Conservation (phyloP, 2,797 vertebrate genomes). For the Pangasius larnaudii region DNA sequence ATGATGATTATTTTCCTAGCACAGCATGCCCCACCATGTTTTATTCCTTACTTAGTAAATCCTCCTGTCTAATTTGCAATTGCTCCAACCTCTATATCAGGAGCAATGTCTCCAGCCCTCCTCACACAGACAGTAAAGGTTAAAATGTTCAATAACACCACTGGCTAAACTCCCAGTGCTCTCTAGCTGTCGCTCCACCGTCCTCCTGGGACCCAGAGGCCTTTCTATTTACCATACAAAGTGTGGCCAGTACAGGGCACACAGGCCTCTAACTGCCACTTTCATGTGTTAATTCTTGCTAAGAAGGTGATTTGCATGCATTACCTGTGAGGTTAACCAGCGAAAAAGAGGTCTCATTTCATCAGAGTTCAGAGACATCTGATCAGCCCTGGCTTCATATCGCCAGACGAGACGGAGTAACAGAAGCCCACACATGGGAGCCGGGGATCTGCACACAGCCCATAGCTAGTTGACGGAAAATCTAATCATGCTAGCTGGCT, state of each 20-base stretch:
- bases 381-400: conserved; percentile 43
- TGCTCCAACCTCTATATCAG: neutral
- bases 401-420: conserved; percentile 37
- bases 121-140: conserved; percentile 13
- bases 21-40: neutral
- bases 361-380: conserved; percentile 46
- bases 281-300: conserved; percentile 45
- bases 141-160: conserved; percentile 32
- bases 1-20: conserved; percentile 4
- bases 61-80: conserved; percentile 18
- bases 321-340: conserved; percentile 50
- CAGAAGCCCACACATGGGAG: conserved; percentile 31
- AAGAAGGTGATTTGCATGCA: conserved; percentile 55
- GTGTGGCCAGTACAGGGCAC: conserved; percentile 33
- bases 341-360: conserved; percentile 45
- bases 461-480: conserved; percentile 33
- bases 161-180: conserved; percentile 19
- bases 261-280: conserved; percentile 47
- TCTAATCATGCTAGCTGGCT: conserved; percentile 39
- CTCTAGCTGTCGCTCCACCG: neutral
- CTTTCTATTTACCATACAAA: conserved; percentile 48
- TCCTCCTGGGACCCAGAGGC: conserved; percentile 17
- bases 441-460: conserved; percentile 34
- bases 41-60: neutral
- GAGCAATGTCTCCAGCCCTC: neutral